Base-by-base conservation (phyloP, 2,888 invertebrate species). In the Ophion obscuratus region DNA sequence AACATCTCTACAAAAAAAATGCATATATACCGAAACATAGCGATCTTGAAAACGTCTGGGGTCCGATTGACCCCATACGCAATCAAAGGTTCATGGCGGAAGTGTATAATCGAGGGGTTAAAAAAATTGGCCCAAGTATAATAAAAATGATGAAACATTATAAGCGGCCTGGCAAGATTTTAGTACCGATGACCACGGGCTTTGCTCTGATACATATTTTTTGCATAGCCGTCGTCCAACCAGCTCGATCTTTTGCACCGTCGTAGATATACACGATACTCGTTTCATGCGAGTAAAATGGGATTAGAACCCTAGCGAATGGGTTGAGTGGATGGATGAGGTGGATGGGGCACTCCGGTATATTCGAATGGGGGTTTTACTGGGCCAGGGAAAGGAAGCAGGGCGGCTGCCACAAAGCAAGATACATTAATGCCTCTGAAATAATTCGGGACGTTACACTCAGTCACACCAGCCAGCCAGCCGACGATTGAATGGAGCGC, bases 401-500 rank as follows among this genome's bases (percentile, higher is more conserved):
- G 62, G 40, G 14, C 27, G 40, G 17, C 7, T 61, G 47, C 27
- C 14, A 62, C 17, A 62, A 27, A 80, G 84, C 59, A 85, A 83
- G 81, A 88, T 86, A 88, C 90, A 87, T 89, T 87, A 80, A 81
- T 88, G 83, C 86, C 84, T 87, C 77, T 87, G 88, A 89, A 91
- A 91, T 90, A 90, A 91, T 91, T 89, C 88, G 87, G 86, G 88
- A 87, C 84, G 85, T 85, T 83, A 78, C 87, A 74, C 86, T 85
- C 84, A 74, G 87, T 82, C 86, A 70, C 83, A 83, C 83, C 77
- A 80, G 62, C 44, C 81, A 74, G 59, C 20, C 68, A 70, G 59
- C 24, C 79, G 68, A 70, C 84, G 67, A 85, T 78, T 81, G 81
- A 81, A 79, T 61, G n/a, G 70, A 78, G 61, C 44, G 81, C 75